Evolutionary conservation across 2,113 vertebrate genomes (phyloP), one percentile per base, ranked within the genome.

Genomic region (Gadus macrocephalus): DNA sequence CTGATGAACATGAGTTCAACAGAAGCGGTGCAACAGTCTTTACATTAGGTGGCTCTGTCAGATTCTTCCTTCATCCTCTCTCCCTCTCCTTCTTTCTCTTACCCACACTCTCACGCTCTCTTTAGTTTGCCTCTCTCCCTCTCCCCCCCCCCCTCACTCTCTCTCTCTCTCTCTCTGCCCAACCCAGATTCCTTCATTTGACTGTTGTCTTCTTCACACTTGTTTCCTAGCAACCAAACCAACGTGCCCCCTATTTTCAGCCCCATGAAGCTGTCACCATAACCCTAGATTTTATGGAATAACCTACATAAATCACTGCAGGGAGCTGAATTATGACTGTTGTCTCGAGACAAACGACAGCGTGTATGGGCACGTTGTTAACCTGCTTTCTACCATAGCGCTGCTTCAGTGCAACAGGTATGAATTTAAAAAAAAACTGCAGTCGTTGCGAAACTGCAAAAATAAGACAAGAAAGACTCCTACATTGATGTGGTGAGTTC

Each of bases 171-270:
- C 42, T 55, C 53, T 27, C 2, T 59, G 74, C 68, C 81, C 84
- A 86, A 79, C 78, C 77, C 81, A 89, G 85, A 84, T 86, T 73
- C 83, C 73, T 79, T 72, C 78, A 38, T 78, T 82, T 58, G 62
- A 68, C 78, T 88, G 86, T 89, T 87, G 82, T 87, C 72, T 80
- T 84, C 76, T 67, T 81, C 76, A 67, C 49, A 78, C 83, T 84
- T 79, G 89, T 90, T 89, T 82, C 89, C 87, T 90, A 90, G 89
- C 87, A 90, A 90, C 89, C 86, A 84, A 88, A 84, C 75, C 77
- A 85, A 83, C 82, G 76, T 84, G 82, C 77, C 87, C 85, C 22
- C 60, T 85, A 77, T 87, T 88, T 68, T 80, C 81, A 83, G 82
- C 75, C 83, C 82, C 2, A 56, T 73, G 71, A 83, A 85, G 82